Evolutionary conservation across 2,797 vertebrate species (phyloP).

Genomic region (Cuniculus paca): DNA sequence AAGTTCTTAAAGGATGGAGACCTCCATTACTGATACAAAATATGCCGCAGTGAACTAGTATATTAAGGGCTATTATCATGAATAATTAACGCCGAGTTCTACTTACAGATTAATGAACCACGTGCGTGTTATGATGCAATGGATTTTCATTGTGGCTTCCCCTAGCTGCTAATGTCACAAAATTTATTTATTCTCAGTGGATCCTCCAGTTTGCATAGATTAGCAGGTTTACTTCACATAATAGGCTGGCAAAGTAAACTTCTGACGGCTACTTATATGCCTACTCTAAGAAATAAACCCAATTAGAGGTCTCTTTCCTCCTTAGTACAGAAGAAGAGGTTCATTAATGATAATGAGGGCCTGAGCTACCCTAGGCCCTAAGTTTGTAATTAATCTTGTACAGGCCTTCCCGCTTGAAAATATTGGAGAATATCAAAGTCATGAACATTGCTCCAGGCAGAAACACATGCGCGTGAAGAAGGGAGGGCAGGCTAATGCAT

Average conservation of each 20-base stretch:
- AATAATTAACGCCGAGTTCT: conserved; percentile 82
- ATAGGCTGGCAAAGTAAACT: conserved; percentile 66
- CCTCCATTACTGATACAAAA: conserved; percentile 76
- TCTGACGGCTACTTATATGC: conserved; percentile 74
- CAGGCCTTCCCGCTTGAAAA: conserved; percentile 84
- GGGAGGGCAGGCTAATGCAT: background rate
- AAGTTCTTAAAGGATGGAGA: conserved; percentile 62
- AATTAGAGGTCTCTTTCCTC: conserved; percentile 80
- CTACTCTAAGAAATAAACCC: conserved; percentile 73
- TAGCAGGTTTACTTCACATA: conserved; percentile 41
- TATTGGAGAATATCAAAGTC: conserved; percentile 82
- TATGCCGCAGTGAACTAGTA: conserved; percentile 20
- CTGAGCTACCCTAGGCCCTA: conserved; percentile 80
- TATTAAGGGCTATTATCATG: conserved; percentile 82
- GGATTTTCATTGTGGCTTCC: conserved; percentile 71
- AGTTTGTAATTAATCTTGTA: conserved; percentile 85
- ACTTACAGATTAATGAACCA: conserved; percentile 72
- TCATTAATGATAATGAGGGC: conserved; percentile 86
- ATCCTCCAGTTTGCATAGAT: conserved; percentile 5
- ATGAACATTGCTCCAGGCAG: conserved; percentile 65
- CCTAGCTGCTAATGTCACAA: conserved; percentile 54
- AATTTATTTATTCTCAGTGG: conserved; percentile 48
- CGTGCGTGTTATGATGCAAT: conserved; percentile 23
- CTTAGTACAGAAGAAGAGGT: conserved; percentile 83
- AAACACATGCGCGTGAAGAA: background rate